These are phyloP conservation scores for Tricholauxania praeusta DNA, from an alignment of 2,888 invertebrate species.

Conservation along the genomic window DNA sequence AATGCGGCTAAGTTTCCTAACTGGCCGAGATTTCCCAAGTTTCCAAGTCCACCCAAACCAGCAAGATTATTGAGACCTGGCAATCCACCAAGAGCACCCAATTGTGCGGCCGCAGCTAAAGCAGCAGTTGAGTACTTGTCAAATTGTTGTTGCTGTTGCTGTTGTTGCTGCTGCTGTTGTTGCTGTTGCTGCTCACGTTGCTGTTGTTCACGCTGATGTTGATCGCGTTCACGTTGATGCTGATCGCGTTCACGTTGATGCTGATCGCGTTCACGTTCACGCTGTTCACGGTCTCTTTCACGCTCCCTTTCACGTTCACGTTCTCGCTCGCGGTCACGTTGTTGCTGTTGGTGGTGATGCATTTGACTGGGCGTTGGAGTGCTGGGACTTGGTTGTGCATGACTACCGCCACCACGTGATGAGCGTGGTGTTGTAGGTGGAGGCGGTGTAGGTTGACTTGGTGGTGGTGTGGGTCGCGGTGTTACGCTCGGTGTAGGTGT, in stretches of 20 bases:
- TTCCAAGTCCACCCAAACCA: conserved; percentile 58
- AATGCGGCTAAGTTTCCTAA: conserved; percentile 63
- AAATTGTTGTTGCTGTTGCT: conserved; percentile 58
- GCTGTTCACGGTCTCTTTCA: conserved; percentile 53
- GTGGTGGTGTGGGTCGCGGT: conserved; percentile 71
- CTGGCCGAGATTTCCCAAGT: conserved; percentile 61
- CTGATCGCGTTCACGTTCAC: conserved; percentile 52
- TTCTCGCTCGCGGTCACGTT: conserved; percentile 52
- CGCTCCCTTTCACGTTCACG: conserved; percentile 53
- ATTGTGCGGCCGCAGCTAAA: conserved; percentile 69
- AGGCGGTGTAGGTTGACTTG: conserved; percentile 68
- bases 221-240: conserved; percentile 55
- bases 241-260: conserved; percentile 53
- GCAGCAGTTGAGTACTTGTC: conserved; percentile 69
- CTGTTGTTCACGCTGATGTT: conserved; percentile 61
- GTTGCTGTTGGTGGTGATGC: conserved; percentile 54
- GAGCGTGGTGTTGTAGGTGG: conserved; percentile 61
- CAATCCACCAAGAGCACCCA: conserved; percentile 63
- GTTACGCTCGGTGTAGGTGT: conserved; percentile 69
- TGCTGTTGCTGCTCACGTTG: conserved; percentile 61
- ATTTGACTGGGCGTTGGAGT: conserved; percentile 62
- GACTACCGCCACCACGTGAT: conserved; percentile 58
- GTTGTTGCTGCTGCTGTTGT: conserved; percentile 63
- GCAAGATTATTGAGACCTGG: conserved; percentile 64
- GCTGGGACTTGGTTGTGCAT: conserved; percentile 60